These are phyloP conservation scores for Pempheris klunzingeri DNA, from an alignment of 2,797 vertebrate species.

Conservation along the genomic window DNA sequence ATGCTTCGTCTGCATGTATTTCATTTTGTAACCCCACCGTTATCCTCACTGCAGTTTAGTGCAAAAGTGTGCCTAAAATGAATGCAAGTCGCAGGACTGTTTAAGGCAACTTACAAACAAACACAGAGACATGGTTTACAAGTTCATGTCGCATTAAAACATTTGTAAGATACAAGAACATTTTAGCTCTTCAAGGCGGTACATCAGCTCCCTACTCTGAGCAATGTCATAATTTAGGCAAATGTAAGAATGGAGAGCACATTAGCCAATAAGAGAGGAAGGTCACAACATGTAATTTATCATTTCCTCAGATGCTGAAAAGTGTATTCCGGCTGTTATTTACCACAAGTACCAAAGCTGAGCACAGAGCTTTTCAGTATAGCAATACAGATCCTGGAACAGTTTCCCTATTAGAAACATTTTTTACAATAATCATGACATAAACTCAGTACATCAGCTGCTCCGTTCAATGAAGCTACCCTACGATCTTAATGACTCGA, in stretches of 20 bases:
- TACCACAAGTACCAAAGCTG: conserved; percentile 7
- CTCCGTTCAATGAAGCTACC: conserved; percentile 11
- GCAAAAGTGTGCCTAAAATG: conserved; percentile 15
- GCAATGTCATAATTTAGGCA: conserved; percentile 1
- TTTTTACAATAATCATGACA: conserved; percentile 31
- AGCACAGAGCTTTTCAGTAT: conserved; percentile 1
- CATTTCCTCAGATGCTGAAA: conserved; percentile 22
- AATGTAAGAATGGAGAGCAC: conserved; percentile 27
- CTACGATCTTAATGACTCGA: conserved; percentile 24
- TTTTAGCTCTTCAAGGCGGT: conserved; percentile 20
- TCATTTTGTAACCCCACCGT: conserved; percentile 16
- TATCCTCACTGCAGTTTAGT: conserved; percentile 20
- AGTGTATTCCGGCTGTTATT: background rate
- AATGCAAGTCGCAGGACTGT: conserved; percentile 18
- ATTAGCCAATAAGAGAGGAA: background rate
- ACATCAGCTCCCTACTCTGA: conserved; percentile 14
- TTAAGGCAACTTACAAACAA: conserved; percentile 30
- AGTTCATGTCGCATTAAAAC: conserved; percentile 52
- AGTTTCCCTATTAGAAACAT: conserved; percentile 14
- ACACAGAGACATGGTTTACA: conserved; percentile 16
- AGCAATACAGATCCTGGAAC: conserved; percentile 2
- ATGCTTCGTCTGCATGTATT: conserved; percentile 30
- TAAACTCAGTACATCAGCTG: conserved; percentile 14
- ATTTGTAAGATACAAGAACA: conserved; percentile 24
- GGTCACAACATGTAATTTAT: conserved; percentile 13